These are phyloP conservation scores for Hydrolagus colliei DNA, from an alignment of 2,797 vertebrate genomes.

Conservation along the genomic window DNA sequence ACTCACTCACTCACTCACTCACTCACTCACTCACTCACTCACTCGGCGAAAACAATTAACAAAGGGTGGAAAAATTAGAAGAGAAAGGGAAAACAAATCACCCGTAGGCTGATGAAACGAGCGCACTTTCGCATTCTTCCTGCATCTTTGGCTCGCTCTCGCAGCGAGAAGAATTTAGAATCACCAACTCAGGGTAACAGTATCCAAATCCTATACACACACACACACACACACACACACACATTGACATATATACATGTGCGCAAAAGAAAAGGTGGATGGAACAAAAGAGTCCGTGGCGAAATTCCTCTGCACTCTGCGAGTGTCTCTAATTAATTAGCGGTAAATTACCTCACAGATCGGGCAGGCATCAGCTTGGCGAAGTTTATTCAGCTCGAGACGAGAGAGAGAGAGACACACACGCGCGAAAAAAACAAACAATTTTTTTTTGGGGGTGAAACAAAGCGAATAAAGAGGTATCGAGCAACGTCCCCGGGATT, in stretches of 20 bases:
- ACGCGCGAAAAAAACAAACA: not conserved
- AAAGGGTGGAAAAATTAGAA: constrained; percentile 30
- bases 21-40: not conserved
- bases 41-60: constrained; percentile 27
- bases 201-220: constrained; percentile 10
- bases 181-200: constrained; percentile 7
- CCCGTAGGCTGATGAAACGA: constrained; percentile 9
- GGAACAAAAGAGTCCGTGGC: constrained; percentile 29
- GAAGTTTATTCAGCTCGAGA: constrained; percentile 14
- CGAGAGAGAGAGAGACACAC: not conserved
- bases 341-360: constrained; percentile 34
- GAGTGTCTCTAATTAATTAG: constrained; percentile 34
- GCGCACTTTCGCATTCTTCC: constrained; percentile 21
- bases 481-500: constrained; percentile 26
- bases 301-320: not conserved
- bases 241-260: not conserved
- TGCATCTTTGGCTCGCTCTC: constrained; percentile 15
- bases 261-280: constrained; percentile 34
- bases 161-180: constrained; percentile 26
- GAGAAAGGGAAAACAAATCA: constrained; percentile 15
- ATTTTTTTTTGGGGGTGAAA: not conserved
- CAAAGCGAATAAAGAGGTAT: constrained; percentile 31
- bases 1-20: no score
- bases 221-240: no score
- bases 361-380: not conserved